Evolutionary conservation across 2,888 invertebrate genomes (phyloP).

Genomic region (Zeuzera pyrina): DNA sequence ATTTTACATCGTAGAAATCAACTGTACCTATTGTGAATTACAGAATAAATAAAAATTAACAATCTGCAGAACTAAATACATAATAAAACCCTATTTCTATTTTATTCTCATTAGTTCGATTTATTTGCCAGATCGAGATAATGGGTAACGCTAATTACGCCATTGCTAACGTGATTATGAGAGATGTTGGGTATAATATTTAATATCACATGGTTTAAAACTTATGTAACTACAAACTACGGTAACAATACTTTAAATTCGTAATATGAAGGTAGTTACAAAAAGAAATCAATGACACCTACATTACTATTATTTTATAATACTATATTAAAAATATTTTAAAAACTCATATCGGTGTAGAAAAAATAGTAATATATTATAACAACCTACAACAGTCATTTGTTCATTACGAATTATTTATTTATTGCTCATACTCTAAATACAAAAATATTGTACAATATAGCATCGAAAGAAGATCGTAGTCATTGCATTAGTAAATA

Average conservation of each 20-base stretch:
- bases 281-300: constrained; percentile 41
- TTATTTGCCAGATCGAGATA: too few relatives aligned
- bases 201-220: constrained; percentile 40
- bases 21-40: too few relatives aligned
- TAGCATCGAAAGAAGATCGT: constrained; percentile 26
- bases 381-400: constrained; percentile 40
- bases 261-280: constrained; percentile 54
- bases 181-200: background rate
- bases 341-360: constrained; percentile 25
- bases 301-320: constrained; percentile 39
- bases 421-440: constrained; percentile 28
- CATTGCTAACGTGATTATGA: too few relatives aligned
- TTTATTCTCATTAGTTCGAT: too few relatives aligned
- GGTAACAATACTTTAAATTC: constrained; percentile 65
- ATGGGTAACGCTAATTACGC: too few relatives aligned
- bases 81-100: too few relatives aligned
- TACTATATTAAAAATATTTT: constrained; percentile 42
- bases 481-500: too few relatives aligned
- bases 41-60: too few relatives aligned
- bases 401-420: constrained; percentile 19
- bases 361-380: constrained; percentile 22
- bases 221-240: constrained; percentile 52
- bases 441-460: constrained; percentile 48
- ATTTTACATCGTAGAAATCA: too few relatives aligned
- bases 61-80: too few relatives aligned